These are phyloP conservation scores for Tiliqua scincoides DNA, from an alignment of 2,113 vertebrate species.

Conservation along the genomic window DNA sequence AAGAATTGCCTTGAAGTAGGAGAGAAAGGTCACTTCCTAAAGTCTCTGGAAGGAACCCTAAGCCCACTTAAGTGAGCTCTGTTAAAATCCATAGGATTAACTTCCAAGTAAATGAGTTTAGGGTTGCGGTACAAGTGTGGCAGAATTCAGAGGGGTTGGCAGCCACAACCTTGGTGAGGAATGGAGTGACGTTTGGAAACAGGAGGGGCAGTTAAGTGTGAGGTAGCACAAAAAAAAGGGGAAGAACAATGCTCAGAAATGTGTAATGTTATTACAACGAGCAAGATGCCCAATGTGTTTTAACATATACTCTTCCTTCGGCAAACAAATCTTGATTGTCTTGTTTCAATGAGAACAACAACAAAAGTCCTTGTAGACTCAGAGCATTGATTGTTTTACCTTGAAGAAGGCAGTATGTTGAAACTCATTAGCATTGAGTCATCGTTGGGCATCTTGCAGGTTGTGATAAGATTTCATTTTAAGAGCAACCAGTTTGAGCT, in stretches of 20 bases:
- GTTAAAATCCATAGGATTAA: not conserved
- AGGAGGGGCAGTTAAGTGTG: no score
- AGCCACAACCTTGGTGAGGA: not conserved
- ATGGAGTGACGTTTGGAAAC: not conserved
- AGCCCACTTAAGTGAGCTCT: not conserved
- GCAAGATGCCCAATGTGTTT: not conserved
- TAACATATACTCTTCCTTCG: not conserved
- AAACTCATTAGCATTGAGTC: no score
- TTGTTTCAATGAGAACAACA: not conserved
- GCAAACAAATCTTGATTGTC: not conserved
- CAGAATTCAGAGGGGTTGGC: not conserved
- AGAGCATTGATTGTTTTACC: not conserved
- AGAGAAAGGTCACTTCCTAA: no score
- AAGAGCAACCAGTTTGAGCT: not conserved
- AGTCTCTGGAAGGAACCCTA: not conserved
- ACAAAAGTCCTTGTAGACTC: not conserved
- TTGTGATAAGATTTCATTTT: not conserved
- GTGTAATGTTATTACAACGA: not conserved
- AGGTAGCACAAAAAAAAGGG: not conserved
- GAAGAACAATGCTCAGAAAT: no score
- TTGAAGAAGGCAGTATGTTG: not conserved
- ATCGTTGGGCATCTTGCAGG: no score
- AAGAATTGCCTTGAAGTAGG: no score
- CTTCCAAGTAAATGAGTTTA: not conserved
- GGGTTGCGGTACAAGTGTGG: not conserved